These are phyloP conservation scores for Drosophila mettleri DNA, from an alignment of 2,888 invertebrate genomes.

Conservation along the genomic window DNA sequence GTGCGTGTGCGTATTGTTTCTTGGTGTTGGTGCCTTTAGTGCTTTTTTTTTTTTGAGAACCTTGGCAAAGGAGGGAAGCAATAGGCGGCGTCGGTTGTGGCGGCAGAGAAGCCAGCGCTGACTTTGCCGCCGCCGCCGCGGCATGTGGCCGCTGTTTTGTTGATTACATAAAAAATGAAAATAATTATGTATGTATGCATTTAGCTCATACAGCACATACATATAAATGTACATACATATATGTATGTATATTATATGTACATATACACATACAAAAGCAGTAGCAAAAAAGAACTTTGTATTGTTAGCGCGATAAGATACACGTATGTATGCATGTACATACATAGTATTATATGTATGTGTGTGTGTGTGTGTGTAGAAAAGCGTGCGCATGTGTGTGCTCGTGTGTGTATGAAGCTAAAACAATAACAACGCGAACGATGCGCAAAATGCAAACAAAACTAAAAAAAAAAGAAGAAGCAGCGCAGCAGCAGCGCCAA, in stretches of 20 bases:
- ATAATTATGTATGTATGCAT: constrained; percentile 58
- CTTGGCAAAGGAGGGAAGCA: constrained; percentile 50
- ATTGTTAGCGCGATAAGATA: constrained; percentile 46
- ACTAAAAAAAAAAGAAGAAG: constrained; percentile 26
- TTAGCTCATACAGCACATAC: constrained; percentile 29
- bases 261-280: constrained; percentile 13
- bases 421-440: constrained; percentile 44
- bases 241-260: no score
- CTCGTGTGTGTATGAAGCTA: constrained; percentile 23
- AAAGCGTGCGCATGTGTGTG: constrained; percentile 21
- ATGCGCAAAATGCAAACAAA: constrained; percentile 75
- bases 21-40: constrained; percentile 22
- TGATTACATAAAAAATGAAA: constrained; percentile 75
- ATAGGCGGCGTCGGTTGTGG: constrained; percentile 14
- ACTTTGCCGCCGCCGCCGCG: constrained; percentile 26
- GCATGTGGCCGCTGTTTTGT: constrained; percentile 72
- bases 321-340: neutral
- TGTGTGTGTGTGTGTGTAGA: neutral
- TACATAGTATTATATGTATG: constrained; percentile 3
- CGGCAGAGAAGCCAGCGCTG: constrained; percentile 25
- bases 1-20: constrained; percentile 14
- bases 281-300: constrained; percentile 40
- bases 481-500: constrained; percentile 14
- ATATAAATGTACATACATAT: neutral
- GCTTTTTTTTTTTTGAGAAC: constrained; percentile 70